Evolutionary conservation across 2,888 invertebrate species (phyloP), one percentile per base, ranked within the genome.

Genomic region (Sphaerophoria rueppellii): DNA sequence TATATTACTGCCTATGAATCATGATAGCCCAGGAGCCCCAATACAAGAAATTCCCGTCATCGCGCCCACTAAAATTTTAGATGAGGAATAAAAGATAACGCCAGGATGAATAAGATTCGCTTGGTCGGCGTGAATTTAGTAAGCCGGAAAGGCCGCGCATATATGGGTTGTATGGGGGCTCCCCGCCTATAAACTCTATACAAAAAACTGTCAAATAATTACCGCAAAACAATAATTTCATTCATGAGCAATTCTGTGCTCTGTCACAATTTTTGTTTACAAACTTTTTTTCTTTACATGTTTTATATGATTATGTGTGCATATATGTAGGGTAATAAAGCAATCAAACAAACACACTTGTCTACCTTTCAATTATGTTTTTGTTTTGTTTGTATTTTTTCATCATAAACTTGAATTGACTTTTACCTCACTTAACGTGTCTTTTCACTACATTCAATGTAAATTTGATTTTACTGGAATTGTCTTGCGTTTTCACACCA

Each of bases 401-500:
- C 9, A 40, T 40, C 9, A 43, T 43, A 11, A 43, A 43, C 2
- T 43, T 43, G 43, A 12, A 40, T 43, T 83, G 82, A 79, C 71
- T 75, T 61, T 67, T 71, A 71, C 73, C 40, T 65, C 48, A 32
- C 11, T 43, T 35, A 32, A 35, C 34, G 35, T 35, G 35, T 40
- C 34, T 63, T 77, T 35, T 48, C 6, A 6, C 14, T 52, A 40
- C 52, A 24, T 40, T 0, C 35, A 65, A 35, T 16, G 37, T 35
- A 37, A 16, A 52, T 52, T 24, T 61, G 65, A 14, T 67, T 34
- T 52, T 12, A 34, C 35, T 58, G 52, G 11, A 43, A 63, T 48
- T 67, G 58, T 16, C 61, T 72, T 69, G 71, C 70, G 71, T 63
- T 74, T 58, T 82, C 73, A 65, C 14, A 65, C 48, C 16, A 57